Evolutionary conservation across 2,113 vertebrate genomes (phyloP).

Genomic region (Thermophis baileyi): DNA sequence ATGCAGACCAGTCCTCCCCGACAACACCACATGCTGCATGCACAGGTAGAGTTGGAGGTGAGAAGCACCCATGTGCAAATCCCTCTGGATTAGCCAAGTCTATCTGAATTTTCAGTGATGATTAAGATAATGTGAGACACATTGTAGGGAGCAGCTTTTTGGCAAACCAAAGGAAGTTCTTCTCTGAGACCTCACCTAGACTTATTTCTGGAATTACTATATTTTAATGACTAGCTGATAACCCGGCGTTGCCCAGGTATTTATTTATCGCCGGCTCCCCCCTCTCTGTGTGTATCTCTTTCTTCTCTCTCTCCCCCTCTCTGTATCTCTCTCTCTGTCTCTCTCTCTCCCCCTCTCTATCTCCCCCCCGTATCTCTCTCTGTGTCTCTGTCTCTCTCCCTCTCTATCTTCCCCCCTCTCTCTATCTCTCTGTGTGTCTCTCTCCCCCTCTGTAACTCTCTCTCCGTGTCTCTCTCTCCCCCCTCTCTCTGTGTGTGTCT

Average conservation of each 20-base stretch:
- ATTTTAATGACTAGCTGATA: constrained; percentile 35
- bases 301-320: constrained; percentile 43
- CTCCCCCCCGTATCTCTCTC: too few species aligned
- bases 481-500: too few species aligned
- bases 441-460: too few species aligned
- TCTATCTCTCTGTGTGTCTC: too few species aligned
- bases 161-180: not conserved
- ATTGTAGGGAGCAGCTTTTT: not conserved
- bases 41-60: constrained; percentile 51
- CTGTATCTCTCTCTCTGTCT: too few species aligned
- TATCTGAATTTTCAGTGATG: not conserved
- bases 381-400: too few species aligned
- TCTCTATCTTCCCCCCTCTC: too few species aligned
- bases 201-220: not conserved
- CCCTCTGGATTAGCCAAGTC: not conserved
- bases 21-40: constrained; percentile 58
- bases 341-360: too few species aligned
- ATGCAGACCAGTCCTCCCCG: constrained; percentile 68
- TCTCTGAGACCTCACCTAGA: not conserved
- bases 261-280: too few species aligned
- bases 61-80: not conserved
- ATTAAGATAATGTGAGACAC: not conserved
- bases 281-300: too few species aligned
- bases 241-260: too few species aligned
- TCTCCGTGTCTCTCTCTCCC: too few species aligned